Evolutionary conservation across 2,113 vertebrate species (phyloP).

Genomic region (Cheilinus undulatus): DNA sequence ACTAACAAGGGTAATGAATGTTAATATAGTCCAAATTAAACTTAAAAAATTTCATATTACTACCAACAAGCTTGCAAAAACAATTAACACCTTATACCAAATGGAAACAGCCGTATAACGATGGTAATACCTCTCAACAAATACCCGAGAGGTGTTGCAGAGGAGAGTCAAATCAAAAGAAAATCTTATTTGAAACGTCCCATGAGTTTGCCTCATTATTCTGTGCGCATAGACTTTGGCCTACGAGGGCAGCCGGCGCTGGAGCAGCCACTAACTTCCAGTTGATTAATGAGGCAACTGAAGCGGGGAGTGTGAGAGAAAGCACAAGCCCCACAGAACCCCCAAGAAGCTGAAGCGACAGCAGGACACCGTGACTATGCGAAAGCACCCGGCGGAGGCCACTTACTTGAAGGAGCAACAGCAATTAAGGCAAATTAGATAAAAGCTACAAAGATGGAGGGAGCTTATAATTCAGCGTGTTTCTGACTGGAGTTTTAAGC

Average conservation of each 20-base stretch:
- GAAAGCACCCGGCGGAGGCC: conserved; percentile 49
- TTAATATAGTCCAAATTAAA: conserved; percentile 28
- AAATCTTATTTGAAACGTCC: conserved; percentile 85
- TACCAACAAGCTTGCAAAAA: conserved; percentile 56
- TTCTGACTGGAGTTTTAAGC: conserved; percentile 26
- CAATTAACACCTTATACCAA: conserved; percentile 65
- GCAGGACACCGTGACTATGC: conserved; percentile 67
- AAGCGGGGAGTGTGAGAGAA: conserved; percentile 72
- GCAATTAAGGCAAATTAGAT: conserved; percentile 70
- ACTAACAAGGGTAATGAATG: conserved; percentile 43
- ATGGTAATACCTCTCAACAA: conserved; percentile 68
- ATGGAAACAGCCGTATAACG: conserved; percentile 62
- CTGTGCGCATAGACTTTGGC: conserved; percentile 81
- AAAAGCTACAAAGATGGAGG: conserved; percentile 40
- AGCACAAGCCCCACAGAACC: conserved; percentile 72
- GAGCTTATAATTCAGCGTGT: conserved; percentile 7
- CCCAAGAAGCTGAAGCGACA: conserved; percentile 78
- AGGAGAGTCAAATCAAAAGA: conserved; percentile 81
- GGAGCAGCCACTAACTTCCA: conserved; percentile 87
- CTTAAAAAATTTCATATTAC: conserved; percentile 15
- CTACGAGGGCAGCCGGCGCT: conserved; percentile 78
- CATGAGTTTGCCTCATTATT: conserved; percentile 85
- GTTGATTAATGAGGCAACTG: conserved; percentile 92
- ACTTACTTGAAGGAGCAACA: conserved; percentile 41
- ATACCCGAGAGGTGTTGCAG: conserved; percentile 64